Evolutionary conservation across 2,113 vertebrate genomes (phyloP).

Genomic region (Bostrychus sinensis): DNA sequence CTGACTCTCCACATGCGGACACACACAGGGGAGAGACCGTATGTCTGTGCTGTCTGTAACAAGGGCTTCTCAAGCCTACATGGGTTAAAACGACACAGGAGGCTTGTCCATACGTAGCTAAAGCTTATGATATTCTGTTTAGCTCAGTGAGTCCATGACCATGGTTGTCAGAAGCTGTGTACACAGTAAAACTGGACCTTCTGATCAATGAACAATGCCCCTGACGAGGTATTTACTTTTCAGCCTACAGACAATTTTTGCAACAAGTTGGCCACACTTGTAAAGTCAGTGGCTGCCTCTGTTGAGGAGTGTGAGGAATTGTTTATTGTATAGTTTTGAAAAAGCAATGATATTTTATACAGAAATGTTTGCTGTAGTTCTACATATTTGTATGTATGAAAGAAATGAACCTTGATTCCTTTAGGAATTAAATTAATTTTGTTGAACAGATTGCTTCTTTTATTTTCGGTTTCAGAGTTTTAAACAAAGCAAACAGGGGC

Average conservation of each 20-base stretch:
- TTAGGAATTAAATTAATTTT: conserved; percentile 43
- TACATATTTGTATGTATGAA: conserved; percentile 64
- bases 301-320: conserved; percentile 23
- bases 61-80: conserved; percentile 75
- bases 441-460: conserved; percentile 54
- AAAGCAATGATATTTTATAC: conserved; percentile 70
- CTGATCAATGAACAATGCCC: not conserved
- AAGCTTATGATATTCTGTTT: conserved; percentile 7
- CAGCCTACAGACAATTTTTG: conserved; percentile 21
- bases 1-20: conserved; percentile 76
- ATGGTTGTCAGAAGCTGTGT: not conserved
- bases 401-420: conserved; percentile 39
- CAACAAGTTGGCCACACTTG: not conserved
- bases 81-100: conserved; percentile 71
- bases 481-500: not conserved
- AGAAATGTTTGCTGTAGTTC: conserved; percentile 61
- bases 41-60: conserved; percentile 62
- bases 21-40: conserved; percentile 72
- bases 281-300: conserved; percentile 6
- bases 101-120: conserved; percentile 68
- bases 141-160: not conserved
- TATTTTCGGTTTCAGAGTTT: conserved; percentile 21
- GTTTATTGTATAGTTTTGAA: conserved; percentile 56
- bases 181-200: not conserved
- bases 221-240: not conserved